Base-by-base conservation (phyloP, 2,797 vertebrate genomes). In the Glyptemys insculpta region DNA sequence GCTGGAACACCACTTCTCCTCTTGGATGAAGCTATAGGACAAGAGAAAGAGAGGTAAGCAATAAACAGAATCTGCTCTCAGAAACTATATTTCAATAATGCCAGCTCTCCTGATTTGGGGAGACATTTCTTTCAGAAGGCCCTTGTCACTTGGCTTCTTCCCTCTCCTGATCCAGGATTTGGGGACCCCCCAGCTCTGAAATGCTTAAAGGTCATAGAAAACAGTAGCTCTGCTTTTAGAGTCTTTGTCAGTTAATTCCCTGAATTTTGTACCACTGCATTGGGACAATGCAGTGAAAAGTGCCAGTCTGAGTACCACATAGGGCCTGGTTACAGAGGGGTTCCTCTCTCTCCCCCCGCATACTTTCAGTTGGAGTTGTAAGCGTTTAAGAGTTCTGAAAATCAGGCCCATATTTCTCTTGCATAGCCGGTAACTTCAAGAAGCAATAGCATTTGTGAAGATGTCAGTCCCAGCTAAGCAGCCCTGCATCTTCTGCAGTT, bases 201-300 rank as follows among this genome's bases (percentile, higher is more conserved):
- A 57, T 5, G 5, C n/a, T 84, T 72, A 50, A 0, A 0, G 59
- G 21, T 50, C 76, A 91, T 86, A 19, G 47, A n/a, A 82, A 85
- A 44, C 29, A 27, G 52, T 6, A n/a, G 3, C 9, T 81, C 52
- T 84, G 18, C 41, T 92, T 89, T 65, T 54, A 83, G 50, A 88
- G 29, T 21, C 41, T 25, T 41, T 12, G 8, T 19, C 62, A 47
- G 49, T 50, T 23, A 4, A 8, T 41, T 57, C 21, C 16, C 7
- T 68, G 41, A 74, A 72, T 41, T n/a, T 37, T 31, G 65, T 86
- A 44, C 27, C 65, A 57, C 25, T 83, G n/a, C 85, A 56, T 5
- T 79, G 18, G 49, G 84, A 31, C 37, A 76, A 34, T 21, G 44
- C 15, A 49, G 41, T 0, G 0, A 0, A 1, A 8, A 37, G 68